A percentile compares a stretch with the other conserved stretches of the same genome.
Evolutionary conservation across 2,797 vertebrate genomes (phyloP).

Genomic region (Enteromius argenteus): DNA sequence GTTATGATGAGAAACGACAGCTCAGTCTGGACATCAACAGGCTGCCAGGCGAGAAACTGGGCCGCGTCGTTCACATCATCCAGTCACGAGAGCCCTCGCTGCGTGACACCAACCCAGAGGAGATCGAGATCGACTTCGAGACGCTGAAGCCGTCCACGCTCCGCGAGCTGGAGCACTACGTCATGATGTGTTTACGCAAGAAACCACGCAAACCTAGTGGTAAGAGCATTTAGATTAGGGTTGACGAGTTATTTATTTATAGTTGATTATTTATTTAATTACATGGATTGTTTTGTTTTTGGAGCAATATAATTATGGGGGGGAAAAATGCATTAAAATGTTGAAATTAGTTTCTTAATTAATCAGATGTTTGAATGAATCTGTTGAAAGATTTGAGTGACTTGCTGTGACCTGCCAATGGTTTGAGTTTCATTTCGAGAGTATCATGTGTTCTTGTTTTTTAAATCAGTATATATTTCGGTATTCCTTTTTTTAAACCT

Average conservation of each 20-base stretch:
- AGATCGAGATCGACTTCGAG: conserved; percentile 96
- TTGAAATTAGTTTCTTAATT: background rate
- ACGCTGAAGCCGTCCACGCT: conserved; percentile 93
- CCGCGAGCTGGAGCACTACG: conserved; percentile 91
- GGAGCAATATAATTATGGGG: background rate
- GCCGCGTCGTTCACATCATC: conserved; percentile 94
- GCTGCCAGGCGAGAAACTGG: conserved; percentile 91
- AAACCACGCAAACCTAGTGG: conserved; percentile 91
- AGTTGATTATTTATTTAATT: background rate
- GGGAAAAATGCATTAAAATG: background rate
- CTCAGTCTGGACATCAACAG: conserved; percentile 95
- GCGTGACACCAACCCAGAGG: conserved; percentile 92
- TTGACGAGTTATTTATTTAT: background rate
- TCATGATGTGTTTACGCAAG: conserved; percentile 92
- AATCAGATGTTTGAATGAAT: background rate
- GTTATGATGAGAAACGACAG: conserved; percentile 92
- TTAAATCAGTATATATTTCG: no score
- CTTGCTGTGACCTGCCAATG: background rate
- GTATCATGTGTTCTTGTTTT: background rate
- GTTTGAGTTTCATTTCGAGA: background rate
- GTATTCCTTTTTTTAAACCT: no score
- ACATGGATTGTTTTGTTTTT: background rate
- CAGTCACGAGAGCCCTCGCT: conserved; percentile 92
- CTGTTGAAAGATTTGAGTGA: background rate
- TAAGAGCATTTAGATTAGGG: conserved; percentile 52